Conservation (phyloP, 1,140 invertebrate species). For the Steinernema khuongi region DNA sequence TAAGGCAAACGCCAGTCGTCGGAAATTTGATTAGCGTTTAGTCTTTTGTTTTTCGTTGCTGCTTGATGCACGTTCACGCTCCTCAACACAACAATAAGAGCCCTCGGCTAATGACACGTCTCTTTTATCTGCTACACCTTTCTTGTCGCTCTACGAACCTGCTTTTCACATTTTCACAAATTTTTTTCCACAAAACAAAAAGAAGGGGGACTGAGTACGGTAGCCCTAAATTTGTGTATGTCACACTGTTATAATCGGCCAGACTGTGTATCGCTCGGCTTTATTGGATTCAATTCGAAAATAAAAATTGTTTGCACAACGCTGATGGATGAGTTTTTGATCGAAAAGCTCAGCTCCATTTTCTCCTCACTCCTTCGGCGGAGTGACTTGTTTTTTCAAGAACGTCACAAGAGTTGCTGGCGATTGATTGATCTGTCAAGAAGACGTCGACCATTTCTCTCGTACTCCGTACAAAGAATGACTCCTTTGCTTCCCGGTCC, state of each 20-base stretch:
- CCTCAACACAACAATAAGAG: not conserved
- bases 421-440: conserved; percentile 7
- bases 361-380: not conserved
- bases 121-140: not conserved
- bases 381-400: conserved; percentile 1
- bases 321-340: conserved; percentile 14
- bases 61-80: not conserved
- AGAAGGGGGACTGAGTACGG: too few relatives aligned
- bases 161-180: not conserved
- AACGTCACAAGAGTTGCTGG: not conserved
- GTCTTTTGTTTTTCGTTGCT: conserved; percentile 12
- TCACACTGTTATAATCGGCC: too few relatives aligned
- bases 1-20: conserved; percentile 14
- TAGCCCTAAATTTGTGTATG: too few relatives aligned
- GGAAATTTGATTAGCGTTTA: conserved; percentile 10
- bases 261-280: too few relatives aligned
- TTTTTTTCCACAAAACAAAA: too few relatives aligned
- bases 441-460: not conserved
- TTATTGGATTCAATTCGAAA: too few relatives aligned
- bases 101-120: too few relatives aligned
- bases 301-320: not conserved
- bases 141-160: not conserved
- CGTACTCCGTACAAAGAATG: not conserved
- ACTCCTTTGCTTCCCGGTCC: not conserved
- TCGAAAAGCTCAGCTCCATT: not conserved